A percentile compares a stretch with the other conserved stretches of the same genome.
Evolutionary conservation across 1,140 invertebrate species (phyloP).

Genomic region (Chironomus striatipennis): DNA sequence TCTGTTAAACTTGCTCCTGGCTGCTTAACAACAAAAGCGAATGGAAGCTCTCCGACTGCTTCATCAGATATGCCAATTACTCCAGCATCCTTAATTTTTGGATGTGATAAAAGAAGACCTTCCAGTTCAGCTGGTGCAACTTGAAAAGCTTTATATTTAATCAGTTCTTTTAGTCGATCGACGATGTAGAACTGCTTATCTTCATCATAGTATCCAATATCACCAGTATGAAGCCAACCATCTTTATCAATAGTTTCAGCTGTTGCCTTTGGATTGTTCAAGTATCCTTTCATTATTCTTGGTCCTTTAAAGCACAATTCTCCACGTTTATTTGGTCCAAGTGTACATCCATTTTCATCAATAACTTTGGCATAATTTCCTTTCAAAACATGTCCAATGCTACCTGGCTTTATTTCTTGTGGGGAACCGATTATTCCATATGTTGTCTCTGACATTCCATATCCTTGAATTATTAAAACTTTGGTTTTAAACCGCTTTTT

Average conservation of each 20-base stretch:
- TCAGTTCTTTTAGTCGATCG: slow-evolving; percentile 80
- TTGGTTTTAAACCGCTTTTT: slow-evolving; percentile 40
- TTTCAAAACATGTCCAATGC: slow-evolving; percentile 45
- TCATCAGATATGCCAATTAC: slow-evolving; percentile 59
- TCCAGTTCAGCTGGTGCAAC: slow-evolving; percentile 67
- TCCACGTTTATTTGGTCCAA: slow-evolving; percentile 47
- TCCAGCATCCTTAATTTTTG: slow-evolving; percentile 53
- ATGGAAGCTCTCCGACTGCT: slow-evolving; percentile 51
- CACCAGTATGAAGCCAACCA: slow-evolving; percentile 73
- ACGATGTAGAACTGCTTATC: slow-evolving; percentile 61
- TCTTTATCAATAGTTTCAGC: slow-evolving; percentile 53
- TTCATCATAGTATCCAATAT: slow-evolving; percentile 66
- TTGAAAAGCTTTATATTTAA: slow-evolving; percentile 84
- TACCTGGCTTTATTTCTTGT: slow-evolving; percentile 41
- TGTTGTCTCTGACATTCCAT: slow-evolving; percentile 27
- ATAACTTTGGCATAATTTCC: slow-evolving; percentile 48
- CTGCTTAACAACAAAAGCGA: slow-evolving; percentile 47
- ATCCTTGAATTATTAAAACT: slow-evolving; percentile 42
- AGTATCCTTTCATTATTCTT: slow-evolving; percentile 55
- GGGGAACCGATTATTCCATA: slow-evolving; percentile 36
- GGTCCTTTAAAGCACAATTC: slow-evolving; percentile 53
- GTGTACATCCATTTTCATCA: slow-evolving; percentile 45
- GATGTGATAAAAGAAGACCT: slow-evolving; percentile 54
- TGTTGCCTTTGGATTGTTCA: slow-evolving; percentile 48
- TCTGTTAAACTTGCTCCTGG: slow-evolving; percentile 37